phyloP scores from a whole-genome alignment of 2,113 vertebrate species.

The Chunga burmeisteri region DNA sequence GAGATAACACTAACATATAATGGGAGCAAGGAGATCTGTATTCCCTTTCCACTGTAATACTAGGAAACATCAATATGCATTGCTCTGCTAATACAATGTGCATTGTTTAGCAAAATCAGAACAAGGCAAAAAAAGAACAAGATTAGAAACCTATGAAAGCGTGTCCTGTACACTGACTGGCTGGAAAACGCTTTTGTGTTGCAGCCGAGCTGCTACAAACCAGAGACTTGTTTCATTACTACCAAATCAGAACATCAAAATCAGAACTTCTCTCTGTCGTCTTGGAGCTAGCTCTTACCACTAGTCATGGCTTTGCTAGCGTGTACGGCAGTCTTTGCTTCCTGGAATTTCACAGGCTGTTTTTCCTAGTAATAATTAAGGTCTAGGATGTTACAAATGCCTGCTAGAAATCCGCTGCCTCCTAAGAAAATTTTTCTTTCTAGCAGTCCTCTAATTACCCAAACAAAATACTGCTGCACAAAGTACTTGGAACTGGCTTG shows the following conservation, averaged over 20 bases:
- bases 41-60: slow-evolving; percentile 37
- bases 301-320: neutral
- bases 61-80: slow-evolving; percentile 44
- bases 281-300: neutral
- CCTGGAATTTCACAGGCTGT: neutral
- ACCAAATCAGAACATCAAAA: slow-evolving; percentile 7
- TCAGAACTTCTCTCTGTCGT: neutral
- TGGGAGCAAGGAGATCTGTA: slow-evolving; percentile 25
- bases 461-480: neutral
- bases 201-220: neutral
- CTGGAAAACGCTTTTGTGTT: slow-evolving; percentile 11
- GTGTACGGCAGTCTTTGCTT: neutral
- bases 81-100: slow-evolving; percentile 32
- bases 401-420: neutral
- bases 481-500: neutral
- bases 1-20: slow-evolving; percentile 25
- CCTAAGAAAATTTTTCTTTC: neutral
- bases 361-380: neutral
- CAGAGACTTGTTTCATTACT: neutral
- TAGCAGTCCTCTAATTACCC: neutral
- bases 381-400: neutral
- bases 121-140: slow-evolving; percentile 41
- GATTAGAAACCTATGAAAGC: slow-evolving; percentile 49
- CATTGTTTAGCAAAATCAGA: slow-evolving; percentile 44
- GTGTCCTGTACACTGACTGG: neutral